phyloP scores from a whole-genome alignment of 2,113 vertebrate genomes.

The Poecilia latipinna region DNA sequence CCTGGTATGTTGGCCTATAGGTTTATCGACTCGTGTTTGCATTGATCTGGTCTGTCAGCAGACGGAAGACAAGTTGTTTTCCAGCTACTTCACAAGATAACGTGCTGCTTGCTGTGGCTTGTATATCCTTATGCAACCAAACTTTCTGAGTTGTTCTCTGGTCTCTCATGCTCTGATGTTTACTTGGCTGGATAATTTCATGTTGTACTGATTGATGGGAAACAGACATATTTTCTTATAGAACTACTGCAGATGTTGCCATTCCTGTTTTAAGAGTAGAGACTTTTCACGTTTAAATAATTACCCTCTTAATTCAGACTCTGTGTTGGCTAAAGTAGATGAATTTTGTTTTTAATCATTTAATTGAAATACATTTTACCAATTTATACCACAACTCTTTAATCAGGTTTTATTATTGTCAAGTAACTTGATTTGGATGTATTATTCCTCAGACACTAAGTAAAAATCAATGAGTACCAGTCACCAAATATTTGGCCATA shows the following conservation, averaged over 20 bases:
- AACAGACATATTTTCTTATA: neutral
- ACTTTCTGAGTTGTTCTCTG: neutral
- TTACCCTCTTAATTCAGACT: neutral
- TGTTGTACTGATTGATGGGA: neutral
- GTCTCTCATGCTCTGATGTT: neutral
- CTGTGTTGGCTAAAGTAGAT: neutral
- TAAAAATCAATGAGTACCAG: too few relatives aligned
- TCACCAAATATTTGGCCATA: too few relatives aligned
- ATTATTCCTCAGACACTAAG: too few relatives aligned
- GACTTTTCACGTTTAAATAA: neutral
- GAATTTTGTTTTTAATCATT: neutral
- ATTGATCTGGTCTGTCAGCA: slow-evolving; percentile 9
- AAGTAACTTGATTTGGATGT: too few relatives aligned
- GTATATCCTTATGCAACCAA: neutral
- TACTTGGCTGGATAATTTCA: neutral
- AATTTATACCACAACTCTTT: neutral
- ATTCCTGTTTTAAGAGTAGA: neutral
- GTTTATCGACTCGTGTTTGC: slow-evolving; percentile 2
- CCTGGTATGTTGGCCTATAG: neutral
- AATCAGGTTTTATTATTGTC: too few relatives aligned
- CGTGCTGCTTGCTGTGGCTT: neutral
- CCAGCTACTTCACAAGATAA: neutral
- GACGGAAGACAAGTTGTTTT: neutral
- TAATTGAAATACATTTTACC: neutral
- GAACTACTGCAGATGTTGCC: neutral